Conservation (phyloP, 2,797 vertebrate species). For the Hippoglossus hippoglossus region DNA sequence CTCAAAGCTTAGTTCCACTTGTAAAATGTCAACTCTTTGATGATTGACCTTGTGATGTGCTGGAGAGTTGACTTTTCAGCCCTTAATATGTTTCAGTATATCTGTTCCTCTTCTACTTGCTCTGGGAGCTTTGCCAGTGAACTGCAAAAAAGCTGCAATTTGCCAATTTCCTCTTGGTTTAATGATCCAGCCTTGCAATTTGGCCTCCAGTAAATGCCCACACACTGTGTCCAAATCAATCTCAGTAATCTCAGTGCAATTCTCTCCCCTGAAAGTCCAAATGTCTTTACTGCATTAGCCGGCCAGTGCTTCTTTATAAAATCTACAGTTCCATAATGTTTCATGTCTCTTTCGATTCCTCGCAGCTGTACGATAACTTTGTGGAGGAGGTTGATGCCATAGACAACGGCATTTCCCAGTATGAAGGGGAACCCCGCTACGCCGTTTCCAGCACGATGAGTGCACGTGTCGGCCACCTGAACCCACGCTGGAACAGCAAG, state of each 20-base stretch:
- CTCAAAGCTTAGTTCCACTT: slow-evolving; percentile 41
- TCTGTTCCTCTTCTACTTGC: slow-evolving; percentile 1
- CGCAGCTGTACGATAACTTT: slow-evolving; percentile 94
- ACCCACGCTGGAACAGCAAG: slow-evolving; percentile 93
- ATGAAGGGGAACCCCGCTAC: slow-evolving; percentile 88
- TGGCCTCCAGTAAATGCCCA: slow-evolving; percentile 20
- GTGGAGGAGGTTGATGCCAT: slow-evolving; percentile 95
- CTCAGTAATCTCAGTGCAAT: slow-evolving; percentile 19
- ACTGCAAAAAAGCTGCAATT: slow-evolving; percentile 18
- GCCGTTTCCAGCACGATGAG: slow-evolving; percentile 88
- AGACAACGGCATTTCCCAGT: slow-evolving; percentile 94
- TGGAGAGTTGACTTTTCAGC: slow-evolving; percentile 14
- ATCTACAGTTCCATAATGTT: neutral
- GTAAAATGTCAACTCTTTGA: slow-evolving; percentile 57
- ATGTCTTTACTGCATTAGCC: neutral
- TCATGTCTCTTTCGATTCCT: slow-evolving; percentile 19
- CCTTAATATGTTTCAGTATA: slow-evolving; percentile 4
- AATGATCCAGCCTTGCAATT: slow-evolving; percentile 16
- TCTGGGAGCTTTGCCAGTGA: slow-evolving; percentile 3
- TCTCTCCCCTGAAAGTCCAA: neutral
- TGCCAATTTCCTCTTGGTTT: slow-evolving; percentile 7
- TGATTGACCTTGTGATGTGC: slow-evolving; percentile 37
- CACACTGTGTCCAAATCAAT: slow-evolving; percentile 26
- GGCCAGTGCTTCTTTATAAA: slow-evolving; percentile 1
- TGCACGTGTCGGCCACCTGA: slow-evolving; percentile 88